phyloP scores from a whole-genome alignment of 2,797 vertebrate species.

The Pelobates cultripes region DNA sequence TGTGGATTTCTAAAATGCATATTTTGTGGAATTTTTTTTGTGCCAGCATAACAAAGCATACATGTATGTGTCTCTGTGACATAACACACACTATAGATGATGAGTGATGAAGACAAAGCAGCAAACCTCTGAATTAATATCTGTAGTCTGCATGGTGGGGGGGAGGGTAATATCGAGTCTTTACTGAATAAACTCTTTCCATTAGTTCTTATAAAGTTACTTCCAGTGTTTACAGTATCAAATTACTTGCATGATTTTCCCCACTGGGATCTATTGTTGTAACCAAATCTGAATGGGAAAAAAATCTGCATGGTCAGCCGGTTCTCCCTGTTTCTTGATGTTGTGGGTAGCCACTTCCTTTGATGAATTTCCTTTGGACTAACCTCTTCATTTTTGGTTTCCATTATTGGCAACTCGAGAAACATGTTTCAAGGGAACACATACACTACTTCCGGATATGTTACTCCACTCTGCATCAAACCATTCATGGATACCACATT shows the following conservation, averaged over 20 bases:
- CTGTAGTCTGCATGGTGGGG: background rate
- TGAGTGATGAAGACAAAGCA: background rate
- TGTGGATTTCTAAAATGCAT: too few species aligned
- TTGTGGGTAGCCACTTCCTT: constrained; percentile 8
- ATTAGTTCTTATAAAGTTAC: background rate
- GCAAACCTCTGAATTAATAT: constrained; percentile 16
- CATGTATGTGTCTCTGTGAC: background rate
- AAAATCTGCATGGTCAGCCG: background rate
- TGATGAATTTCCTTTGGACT: background rate
- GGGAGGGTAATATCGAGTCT: background rate
- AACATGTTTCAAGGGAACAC: background rate
- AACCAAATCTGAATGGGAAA: background rate
- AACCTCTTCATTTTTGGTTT: background rate
- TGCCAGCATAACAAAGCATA: too few species aligned
- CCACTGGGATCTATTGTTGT: background rate
- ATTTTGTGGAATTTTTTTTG: too few species aligned
- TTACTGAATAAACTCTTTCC: background rate
- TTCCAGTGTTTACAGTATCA: constrained; percentile 1
- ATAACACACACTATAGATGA: constrained; percentile 5
- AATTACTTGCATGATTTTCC: constrained; percentile 9
- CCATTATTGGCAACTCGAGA: background rate
- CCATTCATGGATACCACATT: too few species aligned
- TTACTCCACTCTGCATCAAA: too few species aligned
- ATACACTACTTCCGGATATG: background rate
- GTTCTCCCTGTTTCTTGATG: background rate